Evolutionary conservation across 2,797 vertebrate species (phyloP).

Genomic region (Halcyon chelicuti): DNA sequence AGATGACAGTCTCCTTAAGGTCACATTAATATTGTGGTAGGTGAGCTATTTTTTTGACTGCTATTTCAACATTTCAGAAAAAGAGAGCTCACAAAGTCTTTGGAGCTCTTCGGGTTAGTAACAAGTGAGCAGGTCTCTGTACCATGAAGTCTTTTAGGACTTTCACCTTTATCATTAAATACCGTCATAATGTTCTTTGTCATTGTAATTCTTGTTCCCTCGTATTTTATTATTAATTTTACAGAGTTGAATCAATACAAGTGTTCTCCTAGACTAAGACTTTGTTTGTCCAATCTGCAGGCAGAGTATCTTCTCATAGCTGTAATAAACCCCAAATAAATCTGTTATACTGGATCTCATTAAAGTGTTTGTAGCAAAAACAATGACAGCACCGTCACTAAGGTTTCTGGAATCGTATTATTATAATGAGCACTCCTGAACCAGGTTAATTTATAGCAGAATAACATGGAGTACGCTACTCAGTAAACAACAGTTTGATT

Average conservation of each 20-base stretch:
- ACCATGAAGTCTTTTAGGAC: neutral
- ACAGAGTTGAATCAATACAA: neutral
- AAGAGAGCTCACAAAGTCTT: neutral
- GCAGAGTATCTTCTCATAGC: neutral
- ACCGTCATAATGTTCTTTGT: neutral
- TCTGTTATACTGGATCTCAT: neutral
- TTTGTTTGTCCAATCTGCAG: neutral
- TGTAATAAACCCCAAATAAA: neutral
- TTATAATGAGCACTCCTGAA: neutral
- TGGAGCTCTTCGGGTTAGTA: neutral
- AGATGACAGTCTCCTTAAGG: neutral
- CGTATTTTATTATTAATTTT: neutral
- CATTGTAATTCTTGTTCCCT: neutral
- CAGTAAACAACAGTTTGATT: fast-evolving
- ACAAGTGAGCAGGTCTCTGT: neutral
- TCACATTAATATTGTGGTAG: neutral
- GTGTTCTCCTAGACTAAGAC: neutral
- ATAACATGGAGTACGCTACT: neutral
- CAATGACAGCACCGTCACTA: neutral
- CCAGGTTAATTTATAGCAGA: neutral
- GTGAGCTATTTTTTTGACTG: neutral
- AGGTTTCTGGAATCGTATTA: neutral
- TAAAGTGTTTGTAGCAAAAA: neutral
- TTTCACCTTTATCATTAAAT: neutral
- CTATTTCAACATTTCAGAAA: neutral